Conservation (phyloP, 2,888 invertebrate species). For the Macropis europaea region DNA sequence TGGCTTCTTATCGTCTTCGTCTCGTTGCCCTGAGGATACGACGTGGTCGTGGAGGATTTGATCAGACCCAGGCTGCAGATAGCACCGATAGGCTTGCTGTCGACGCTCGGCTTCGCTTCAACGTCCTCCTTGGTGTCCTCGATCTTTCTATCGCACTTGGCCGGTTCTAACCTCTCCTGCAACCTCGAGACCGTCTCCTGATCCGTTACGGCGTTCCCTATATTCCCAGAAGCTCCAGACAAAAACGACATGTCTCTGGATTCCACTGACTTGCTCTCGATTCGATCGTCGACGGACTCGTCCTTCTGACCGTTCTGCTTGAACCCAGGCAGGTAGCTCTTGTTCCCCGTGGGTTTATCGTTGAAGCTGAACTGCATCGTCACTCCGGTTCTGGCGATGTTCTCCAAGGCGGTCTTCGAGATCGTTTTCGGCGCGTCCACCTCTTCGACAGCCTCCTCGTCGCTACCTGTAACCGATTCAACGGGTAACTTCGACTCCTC, state of each 20-base stretch:
- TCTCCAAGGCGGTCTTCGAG: conserved; percentile 84
- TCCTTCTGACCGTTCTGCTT: conserved; percentile 64
- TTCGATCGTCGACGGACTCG: conserved; percentile 13
- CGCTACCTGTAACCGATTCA: background rate
- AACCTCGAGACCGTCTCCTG: conserved; percentile 48
- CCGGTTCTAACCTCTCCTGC: conserved; percentile 56
- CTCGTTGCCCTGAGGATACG: conserved; percentile 70
- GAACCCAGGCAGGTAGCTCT: conserved; percentile 75
- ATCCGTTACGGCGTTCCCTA: conserved; percentile 31
- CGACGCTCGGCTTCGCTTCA: conserved; percentile 39
- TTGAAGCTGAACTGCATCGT: conserved; percentile 84
- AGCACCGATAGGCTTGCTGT: conserved; percentile 71
- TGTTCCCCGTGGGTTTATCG: conserved; percentile 72
- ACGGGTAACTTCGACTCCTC: conserved; percentile 21
- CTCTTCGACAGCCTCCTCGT: conserved; percentile 29
- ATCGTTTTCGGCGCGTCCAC: conserved; percentile 79
- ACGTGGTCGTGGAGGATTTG: conserved; percentile 64
- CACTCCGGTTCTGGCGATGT: conserved; percentile 86
- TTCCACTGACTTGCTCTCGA: conserved; percentile 25
- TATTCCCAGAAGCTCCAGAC: conserved; percentile 8
- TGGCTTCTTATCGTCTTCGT: conserved; percentile 70
- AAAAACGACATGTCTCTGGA: conserved; percentile 39
- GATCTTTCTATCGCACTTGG: conserved; percentile 41
- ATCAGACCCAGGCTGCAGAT: conserved; percentile 72
- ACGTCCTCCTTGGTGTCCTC: conserved; percentile 34